Conservation (phyloP, 2,113 vertebrate species). For the Geococcyx californianus region DNA sequence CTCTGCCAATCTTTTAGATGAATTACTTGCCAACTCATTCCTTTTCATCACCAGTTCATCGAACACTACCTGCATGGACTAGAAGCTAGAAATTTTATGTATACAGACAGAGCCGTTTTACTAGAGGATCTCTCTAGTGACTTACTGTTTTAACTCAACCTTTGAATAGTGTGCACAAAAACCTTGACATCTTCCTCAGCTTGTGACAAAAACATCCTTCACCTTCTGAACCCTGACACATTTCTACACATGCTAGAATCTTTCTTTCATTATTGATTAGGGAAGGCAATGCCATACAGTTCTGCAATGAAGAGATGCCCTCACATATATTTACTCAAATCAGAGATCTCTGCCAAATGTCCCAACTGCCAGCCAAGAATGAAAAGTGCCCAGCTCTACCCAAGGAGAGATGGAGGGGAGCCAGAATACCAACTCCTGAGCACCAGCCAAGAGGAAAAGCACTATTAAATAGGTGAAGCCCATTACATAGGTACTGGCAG, state of each 20-base stretch:
- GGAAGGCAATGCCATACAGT: neutral
- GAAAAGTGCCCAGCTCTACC: slow-evolving; percentile 56
- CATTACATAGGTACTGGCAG: neutral
- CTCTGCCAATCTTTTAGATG: slow-evolving; percentile 68
- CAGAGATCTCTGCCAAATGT: slow-evolving; percentile 48
- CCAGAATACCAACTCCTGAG: slow-evolving; percentile 27
- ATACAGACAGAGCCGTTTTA: slow-evolving; percentile 18
- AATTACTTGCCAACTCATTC: slow-evolving; percentile 63
- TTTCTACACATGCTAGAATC: slow-evolving; percentile 41
- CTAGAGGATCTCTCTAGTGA: slow-evolving; percentile 9
- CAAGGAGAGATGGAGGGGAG: slow-evolving; percentile 53
- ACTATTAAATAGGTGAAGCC: slow-evolving; percentile 16
- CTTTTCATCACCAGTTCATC: slow-evolving; percentile 62
- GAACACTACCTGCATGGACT: slow-evolving; percentile 56
- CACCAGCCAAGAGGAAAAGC: slow-evolving; percentile 48
- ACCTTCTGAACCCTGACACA: slow-evolving; percentile 31
- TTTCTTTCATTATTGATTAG: slow-evolving; percentile 59
- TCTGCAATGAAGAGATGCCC: slow-evolving; percentile 32
- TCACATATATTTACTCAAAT: slow-evolving; percentile 61
- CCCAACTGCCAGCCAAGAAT: slow-evolving; percentile 54
- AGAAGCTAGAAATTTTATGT: slow-evolving; percentile 28
- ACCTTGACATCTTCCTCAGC: slow-evolving; percentile 51
- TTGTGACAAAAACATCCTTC: slow-evolving; percentile 36
- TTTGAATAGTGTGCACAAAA: slow-evolving; percentile 36
- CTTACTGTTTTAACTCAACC: slow-evolving; percentile 19